Base-by-base conservation (phyloP, 2,113 vertebrate genomes). In the Leuciscus idus region DNA sequence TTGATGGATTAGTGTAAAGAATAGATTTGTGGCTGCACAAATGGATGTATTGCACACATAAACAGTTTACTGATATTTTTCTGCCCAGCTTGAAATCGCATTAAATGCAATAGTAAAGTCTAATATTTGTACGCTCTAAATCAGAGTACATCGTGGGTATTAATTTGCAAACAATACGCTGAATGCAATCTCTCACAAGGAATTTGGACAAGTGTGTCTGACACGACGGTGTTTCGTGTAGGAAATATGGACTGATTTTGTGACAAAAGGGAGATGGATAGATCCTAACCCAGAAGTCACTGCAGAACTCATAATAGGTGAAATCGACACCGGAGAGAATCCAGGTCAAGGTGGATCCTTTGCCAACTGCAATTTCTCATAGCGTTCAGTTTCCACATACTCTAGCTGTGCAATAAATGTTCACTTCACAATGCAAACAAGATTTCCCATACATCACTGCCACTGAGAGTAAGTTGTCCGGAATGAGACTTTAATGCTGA, bases 231-330 rank as follows among this genome's bases (percentile, higher is more conserved):
- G 83, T 33, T 17, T 36, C 28, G 36, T 10, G 66, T 15, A 39
- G 77, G 50, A 46, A 89, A 84, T 81, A 84, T 77, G 81, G 72
- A 64, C 85, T 61, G 64, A 89, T 88, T 90, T 93, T 81, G 87
- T 77, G 55, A 78, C 84, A 85, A 76, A 75, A 90, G 68, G 88
- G 87, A 61, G 62, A 89, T 62, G 23, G 36, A 80, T 62, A 62
- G 57, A 80, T 80, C 39, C 62, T 62, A 80, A 80, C 33, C 33
- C 52, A 79, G 33, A 59, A 79, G 55, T 79, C 52, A 39, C 76
- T 80, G 77, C 77, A 61, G 36, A 80, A 80, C 55, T 80, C 57
- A 80, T 80, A 80, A 80, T 26, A 43, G 23, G 57, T 43, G 77
- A 80, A 80, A 80, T 80, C 57, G 0, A 80, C 77, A 80, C 70